Percentiles rank a stretch among this genome's conserved stretches.
Evolutionary conservation across 53 echinoderm and acorn worm species (phyloP).

Genomic region (Pentamera pediparva): DNA sequence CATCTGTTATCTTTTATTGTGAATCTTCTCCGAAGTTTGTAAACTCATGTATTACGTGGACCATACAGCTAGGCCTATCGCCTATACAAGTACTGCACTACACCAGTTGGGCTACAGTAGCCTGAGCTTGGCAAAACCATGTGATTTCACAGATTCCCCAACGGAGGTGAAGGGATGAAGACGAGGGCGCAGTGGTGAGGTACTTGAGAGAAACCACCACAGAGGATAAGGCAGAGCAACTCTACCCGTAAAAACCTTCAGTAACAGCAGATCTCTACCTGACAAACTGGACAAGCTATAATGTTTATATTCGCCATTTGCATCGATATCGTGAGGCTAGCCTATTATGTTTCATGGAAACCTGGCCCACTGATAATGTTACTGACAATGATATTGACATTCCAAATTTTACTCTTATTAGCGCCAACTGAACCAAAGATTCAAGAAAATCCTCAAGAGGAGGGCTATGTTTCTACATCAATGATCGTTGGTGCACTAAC

Average conservation of each 20-base stretch:
- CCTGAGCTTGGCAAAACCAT: not conserved
- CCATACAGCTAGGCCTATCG: not conserved
- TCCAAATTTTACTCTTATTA: too few relatives aligned
- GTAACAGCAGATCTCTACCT: conserved; percentile 15
- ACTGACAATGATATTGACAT: too few relatives aligned
- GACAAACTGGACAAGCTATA: conserved; percentile 30
- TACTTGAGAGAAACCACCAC: not conserved
- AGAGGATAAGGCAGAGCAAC: not conserved
- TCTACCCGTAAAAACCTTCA: conserved; percentile 1
- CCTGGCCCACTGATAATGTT: conserved; percentile 4
- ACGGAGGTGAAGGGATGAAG: not conserved
- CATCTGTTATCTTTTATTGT: not conserved
- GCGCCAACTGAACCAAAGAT: too few relatives aligned
- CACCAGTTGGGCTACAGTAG: not conserved
- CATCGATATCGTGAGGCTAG: conserved; percentile 15
- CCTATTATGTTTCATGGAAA: conserved; percentile 31
- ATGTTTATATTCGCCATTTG: not conserved
- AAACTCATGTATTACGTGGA: not conserved
- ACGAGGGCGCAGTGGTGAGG: conserved; percentile 8
- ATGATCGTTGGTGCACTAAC: too few relatives aligned
- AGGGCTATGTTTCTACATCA: too few relatives aligned
- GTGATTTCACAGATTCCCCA: not conserved
- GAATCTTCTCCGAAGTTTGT: not conserved
- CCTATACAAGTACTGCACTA: not conserved
- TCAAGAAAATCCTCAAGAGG: too few relatives aligned